Conservation (phyloP, 2,797 vertebrate genomes). For the Pelobates cultripes region DNA sequence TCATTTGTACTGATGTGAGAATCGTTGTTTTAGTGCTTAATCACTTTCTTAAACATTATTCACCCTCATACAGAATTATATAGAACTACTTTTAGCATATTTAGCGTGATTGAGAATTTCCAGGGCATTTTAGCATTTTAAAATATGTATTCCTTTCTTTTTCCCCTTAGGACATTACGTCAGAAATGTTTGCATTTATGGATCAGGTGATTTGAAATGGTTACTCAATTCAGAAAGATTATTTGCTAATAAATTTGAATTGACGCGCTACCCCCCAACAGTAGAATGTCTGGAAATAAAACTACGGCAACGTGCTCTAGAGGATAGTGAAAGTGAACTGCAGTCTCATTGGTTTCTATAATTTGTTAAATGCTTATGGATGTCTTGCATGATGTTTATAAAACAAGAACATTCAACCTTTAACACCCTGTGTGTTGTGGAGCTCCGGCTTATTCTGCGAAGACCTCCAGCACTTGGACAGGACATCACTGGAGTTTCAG, state of each 20-base stretch:
- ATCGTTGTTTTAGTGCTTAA: too few relatives aligned
- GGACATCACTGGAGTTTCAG: too few relatives aligned
- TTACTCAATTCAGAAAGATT: conserved; percentile 65
- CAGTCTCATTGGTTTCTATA: conserved; percentile 69
- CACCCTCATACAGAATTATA: too few relatives aligned
- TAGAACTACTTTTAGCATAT: background rate
- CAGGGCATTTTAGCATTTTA: background rate
- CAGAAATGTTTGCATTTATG: conserved; percentile 73
- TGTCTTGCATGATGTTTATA: too few relatives aligned
- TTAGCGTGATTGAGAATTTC: background rate
- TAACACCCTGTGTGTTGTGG: background rate
- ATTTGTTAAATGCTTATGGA: background rate
- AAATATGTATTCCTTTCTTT: background rate
- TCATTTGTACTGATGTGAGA: too few relatives aligned
- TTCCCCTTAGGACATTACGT: conserved; percentile 70
- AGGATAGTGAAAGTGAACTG: conserved; percentile 65
- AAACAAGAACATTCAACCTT: background rate
- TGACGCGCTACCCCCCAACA: conserved; percentile 67
- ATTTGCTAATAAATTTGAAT: conserved; percentile 79
- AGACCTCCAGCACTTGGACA: too few relatives aligned
- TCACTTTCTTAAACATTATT: too few relatives aligned
- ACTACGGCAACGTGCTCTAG: conserved; percentile 66
- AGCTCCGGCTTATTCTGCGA: too few relatives aligned
- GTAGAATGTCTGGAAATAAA: conserved; percentile 75
- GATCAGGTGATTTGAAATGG: conserved; percentile 74